These are phyloP conservation scores for Yoshiicerus persimilis DNA, from an alignment of 1,140 invertebrate species.

Conservation along the genomic window DNA sequence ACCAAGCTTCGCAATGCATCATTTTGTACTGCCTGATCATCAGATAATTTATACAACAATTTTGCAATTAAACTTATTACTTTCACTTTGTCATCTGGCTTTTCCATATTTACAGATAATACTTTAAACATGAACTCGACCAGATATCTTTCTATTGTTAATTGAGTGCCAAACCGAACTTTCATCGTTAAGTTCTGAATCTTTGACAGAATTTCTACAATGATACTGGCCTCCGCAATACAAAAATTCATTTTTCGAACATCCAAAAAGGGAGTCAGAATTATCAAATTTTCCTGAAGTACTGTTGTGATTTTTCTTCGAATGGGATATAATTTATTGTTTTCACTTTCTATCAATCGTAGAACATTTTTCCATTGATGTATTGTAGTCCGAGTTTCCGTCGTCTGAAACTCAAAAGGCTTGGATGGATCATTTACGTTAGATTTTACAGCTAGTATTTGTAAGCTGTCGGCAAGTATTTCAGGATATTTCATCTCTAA, in stretches of 20 bases:
- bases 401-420: neutral
- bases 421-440: neutral
- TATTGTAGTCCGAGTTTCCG: neutral
- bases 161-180: conserved; percentile 41
- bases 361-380: conserved; percentile 23
- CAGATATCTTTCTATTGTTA: conserved; percentile 42
- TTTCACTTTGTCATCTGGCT: conserved; percentile 7
- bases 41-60: conserved; percentile 26
- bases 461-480: conserved; percentile 26
- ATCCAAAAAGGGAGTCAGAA: conserved; percentile 36
- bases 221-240: conserved; percentile 28
- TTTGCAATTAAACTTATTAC: conserved; percentile 31
- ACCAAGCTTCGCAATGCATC: conserved; percentile 45
- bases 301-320: conserved; percentile 26
- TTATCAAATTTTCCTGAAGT: conserved; percentile 35
- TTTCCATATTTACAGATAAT: neutral
- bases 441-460: conserved; percentile 25
- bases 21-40: conserved; percentile 42
- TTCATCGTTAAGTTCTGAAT: conserved; percentile 26
- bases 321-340: neutral
- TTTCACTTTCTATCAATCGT: neutral
- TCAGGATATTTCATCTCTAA: conserved; percentile 40
- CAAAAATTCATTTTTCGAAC: conserved; percentile 33
- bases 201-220: conserved; percentile 37
- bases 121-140: conserved; percentile 44